These are phyloP conservation scores for Labia minor DNA, from an alignment of 2,888 invertebrate genomes.

Conservation along the genomic window DNA sequence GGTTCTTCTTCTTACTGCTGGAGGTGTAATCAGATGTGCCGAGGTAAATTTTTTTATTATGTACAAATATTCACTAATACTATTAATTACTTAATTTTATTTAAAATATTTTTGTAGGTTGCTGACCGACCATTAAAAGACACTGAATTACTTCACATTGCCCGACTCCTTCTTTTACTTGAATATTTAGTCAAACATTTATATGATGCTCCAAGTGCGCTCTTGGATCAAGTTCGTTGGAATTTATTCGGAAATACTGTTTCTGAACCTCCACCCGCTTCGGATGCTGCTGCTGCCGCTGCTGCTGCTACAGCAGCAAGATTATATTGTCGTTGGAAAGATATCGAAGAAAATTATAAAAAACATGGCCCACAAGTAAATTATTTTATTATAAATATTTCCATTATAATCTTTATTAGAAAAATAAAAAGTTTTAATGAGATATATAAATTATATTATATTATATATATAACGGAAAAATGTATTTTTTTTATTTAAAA, in stretches of 20 bases:
- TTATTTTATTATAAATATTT: conserved; percentile 46
- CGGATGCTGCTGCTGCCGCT: conserved; percentile 43
- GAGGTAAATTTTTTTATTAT: conserved; percentile 38
- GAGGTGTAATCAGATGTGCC: conserved; percentile 57
- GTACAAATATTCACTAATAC: too few species aligned
- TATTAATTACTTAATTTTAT: too few species aligned
- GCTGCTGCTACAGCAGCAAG: conserved; percentile 48
- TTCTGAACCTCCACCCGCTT: conserved; percentile 34
- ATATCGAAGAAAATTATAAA: conserved; percentile 64
- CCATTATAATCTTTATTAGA: too few species aligned
- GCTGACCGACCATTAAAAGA: conserved; percentile 41
- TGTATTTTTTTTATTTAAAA: too few species aligned
- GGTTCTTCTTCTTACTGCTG: conserved; percentile 71
- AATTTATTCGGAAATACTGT: conserved; percentile 23
- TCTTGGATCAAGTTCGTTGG: conserved; percentile 64
- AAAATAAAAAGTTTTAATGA: too few species aligned
- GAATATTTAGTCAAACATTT: conserved; percentile 93
- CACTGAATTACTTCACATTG: conserved; percentile 67
- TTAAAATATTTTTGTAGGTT: conserved; percentile 15
- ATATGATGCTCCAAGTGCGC: conserved; percentile 79
- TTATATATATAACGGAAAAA: too few species aligned
- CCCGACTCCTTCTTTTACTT: conserved; percentile 71
- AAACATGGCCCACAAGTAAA: conserved; percentile 51
- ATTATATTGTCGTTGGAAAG: conserved; percentile 59
- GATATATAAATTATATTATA: too few species aligned